phyloP scores from a whole-genome alignment of 23 tunicate species.

The Halocynthia aurantium region DNA sequence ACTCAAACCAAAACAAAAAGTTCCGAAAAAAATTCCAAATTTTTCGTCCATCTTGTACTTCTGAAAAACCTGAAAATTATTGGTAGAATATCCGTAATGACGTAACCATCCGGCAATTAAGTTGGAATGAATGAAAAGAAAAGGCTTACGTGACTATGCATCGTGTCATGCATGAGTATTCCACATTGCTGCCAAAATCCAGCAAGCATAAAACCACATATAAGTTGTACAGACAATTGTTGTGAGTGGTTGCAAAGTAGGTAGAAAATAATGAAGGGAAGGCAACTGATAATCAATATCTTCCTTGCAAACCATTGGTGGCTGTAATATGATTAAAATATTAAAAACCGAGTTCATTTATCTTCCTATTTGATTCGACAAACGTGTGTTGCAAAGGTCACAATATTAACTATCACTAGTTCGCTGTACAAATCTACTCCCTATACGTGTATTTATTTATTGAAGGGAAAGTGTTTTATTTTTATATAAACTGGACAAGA shows the following conservation, averaged over 20 bases:
- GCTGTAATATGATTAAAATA: slow-evolving; percentile 2
- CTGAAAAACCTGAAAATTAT: slow-evolving; percentile 14
- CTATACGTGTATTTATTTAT: no score
- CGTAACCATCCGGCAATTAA: neutral
- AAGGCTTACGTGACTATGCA: slow-evolving; percentile 74
- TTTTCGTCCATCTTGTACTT: slow-evolving; percentile 39
- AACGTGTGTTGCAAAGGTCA: no score
- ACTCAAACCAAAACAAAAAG: slow-evolving; percentile 81
- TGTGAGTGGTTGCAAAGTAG: slow-evolving; percentile 5
- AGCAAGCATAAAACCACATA: slow-evolving; percentile 49
- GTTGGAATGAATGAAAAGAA: neutral
- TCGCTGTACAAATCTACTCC: no score
- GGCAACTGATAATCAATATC: neutral
- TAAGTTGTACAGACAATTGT: neutral
- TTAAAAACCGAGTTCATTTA: no score
- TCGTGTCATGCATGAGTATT: slow-evolving; percentile 80
- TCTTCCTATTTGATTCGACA: no score
- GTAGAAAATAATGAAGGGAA: neutral
- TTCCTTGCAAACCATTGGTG: slow-evolving; percentile 9
- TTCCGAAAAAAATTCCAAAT: slow-evolving; percentile 81
- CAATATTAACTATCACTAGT: no score
- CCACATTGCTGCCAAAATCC: slow-evolving; percentile 89
- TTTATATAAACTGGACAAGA: no score
- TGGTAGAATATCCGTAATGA: neutral
- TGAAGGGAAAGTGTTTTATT: no score